Evolutionary conservation across 2,113 vertebrate species (phyloP).

Genomic region (Rhinichthys klamathensis): DNA sequence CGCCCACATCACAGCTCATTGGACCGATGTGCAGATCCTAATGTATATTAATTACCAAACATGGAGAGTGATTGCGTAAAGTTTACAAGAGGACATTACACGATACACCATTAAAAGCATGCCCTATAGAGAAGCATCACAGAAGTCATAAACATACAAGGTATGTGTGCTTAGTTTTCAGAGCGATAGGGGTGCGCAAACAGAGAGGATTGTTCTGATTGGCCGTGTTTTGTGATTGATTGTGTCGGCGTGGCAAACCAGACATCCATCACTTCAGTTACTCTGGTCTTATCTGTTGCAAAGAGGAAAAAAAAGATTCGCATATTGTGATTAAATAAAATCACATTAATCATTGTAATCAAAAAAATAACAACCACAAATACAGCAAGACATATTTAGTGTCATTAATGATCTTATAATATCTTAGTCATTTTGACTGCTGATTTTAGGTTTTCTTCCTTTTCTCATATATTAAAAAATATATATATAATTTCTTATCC

Average conservation of each 20-base stretch:
- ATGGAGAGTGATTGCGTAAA: background rate
- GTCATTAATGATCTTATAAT: too few relatives aligned
- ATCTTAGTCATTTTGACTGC: too few relatives aligned
- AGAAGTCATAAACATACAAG: background rate
- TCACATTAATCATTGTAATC: too few relatives aligned
- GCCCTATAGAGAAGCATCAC: background rate
- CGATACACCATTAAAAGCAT: background rate
- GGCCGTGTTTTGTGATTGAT: background rate
- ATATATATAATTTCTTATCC: background rate
- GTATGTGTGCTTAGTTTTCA: background rate
- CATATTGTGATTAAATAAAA: background rate
- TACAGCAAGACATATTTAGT: background rate
- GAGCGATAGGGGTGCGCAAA: background rate
- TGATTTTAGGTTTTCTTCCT: background rate
- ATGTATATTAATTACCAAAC: background rate
- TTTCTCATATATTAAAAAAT: background rate
- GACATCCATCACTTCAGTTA: background rate
- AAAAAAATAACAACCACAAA: background rate
- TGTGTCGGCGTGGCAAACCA: background rate
- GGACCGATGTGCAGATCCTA: background rate
- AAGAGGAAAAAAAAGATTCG: background rate
- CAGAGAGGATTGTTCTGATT: background rate
- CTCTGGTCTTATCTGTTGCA: background rate
- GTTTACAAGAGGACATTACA: background rate
- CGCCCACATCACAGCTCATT: background rate